Base-by-base conservation (phyloP, 2,797 vertebrate species). In the Enteromius thamalakanensis region DNA sequence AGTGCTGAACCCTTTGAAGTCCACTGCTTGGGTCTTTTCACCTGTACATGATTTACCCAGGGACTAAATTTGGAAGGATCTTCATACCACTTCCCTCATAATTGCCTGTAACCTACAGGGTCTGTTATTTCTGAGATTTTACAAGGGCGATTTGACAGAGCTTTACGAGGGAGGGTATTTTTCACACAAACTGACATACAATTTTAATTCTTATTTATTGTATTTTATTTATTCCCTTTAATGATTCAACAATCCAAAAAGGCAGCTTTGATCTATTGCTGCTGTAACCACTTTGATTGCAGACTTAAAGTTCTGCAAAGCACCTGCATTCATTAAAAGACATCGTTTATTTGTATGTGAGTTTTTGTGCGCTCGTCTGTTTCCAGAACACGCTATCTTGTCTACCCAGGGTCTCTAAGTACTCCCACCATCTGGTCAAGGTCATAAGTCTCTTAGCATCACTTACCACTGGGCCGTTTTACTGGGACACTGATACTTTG, bases 391-490 rank as follows among this genome's bases (percentile, higher is more conserved):
- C 32, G 17, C 37, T 32, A n/a, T 51, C 34, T 70, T 74, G 68
- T 81, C 51, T 80, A 51, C 67, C 47, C 67, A 37, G 84, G 85
- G 86, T 87, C 87, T 84, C 88, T 89, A 88, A 87, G 90, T 91
- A 87, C 85, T 79, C 81, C 26, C 71, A 88, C 91, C 91, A 93
- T 91, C 91, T 94, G 92, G 87, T 90, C 90, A 87, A 86, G 75
- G 89, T 89, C 88, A 81, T 86, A 91, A 87, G 87, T 86, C 88
- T 90, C 91, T 87, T 82, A 89, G 86, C 88, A 89, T 92, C 90
- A 88, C 82, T 93, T 90, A 89, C 79, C 85, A 75, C 15, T 49
- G 64, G 87, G 86, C 86, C 86, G 90, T 89, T 87, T 87, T 81
- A 89, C 6, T 89, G 72, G 83, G 82, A 86, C 89, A 87, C 74